Conservation (phyloP, 2,888 invertebrate species). For the Ormyrus pomaceus region DNA sequence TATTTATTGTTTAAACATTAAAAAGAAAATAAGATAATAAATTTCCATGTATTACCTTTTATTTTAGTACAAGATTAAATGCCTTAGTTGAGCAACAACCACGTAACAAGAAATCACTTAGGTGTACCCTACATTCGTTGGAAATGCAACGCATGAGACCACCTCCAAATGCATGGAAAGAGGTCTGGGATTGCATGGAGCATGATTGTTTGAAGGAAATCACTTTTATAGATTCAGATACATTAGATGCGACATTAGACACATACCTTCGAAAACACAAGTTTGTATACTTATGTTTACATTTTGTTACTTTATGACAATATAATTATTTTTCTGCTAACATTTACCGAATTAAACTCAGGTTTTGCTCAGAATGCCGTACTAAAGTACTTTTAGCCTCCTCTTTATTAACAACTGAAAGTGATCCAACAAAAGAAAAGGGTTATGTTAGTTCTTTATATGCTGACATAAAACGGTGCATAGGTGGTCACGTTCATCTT, state of each 20-base stretch:
- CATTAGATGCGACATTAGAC: constrained; percentile 90
- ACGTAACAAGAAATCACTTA: constrained; percentile 90
- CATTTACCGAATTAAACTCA: constrained; percentile 61
- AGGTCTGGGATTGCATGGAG: constrained; percentile 91
- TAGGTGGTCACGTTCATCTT: constrained; percentile 91
- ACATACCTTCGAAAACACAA: constrained; percentile 94
- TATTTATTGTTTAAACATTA: not conserved
- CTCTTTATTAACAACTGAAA: constrained; percentile 89
- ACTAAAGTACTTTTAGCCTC: constrained; percentile 92
- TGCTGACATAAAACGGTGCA: constrained; percentile 90
- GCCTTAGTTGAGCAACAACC: constrained; percentile 88
- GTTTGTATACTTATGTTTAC: constrained; percentile 65
- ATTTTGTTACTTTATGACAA: not conserved
- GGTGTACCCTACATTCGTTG: constrained; percentile 92
- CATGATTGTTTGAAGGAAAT: constrained; percentile 88
- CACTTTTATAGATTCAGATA: constrained; percentile 90
- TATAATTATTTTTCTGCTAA: constrained; percentile 16
- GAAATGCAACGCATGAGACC: constrained; percentile 90
- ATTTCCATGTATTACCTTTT: too few species aligned
- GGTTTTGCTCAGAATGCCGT: constrained; percentile 94
- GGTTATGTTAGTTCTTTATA: constrained; percentile 93
- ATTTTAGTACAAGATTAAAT: constrained; percentile 82
- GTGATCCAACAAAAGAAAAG: constrained; percentile 90
- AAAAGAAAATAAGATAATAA: too few species aligned
- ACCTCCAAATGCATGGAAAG: constrained; percentile 85